phyloP scores from a whole-genome alignment of 2,888 invertebrate species.

The Scelioninae gen. 2 region DNA sequence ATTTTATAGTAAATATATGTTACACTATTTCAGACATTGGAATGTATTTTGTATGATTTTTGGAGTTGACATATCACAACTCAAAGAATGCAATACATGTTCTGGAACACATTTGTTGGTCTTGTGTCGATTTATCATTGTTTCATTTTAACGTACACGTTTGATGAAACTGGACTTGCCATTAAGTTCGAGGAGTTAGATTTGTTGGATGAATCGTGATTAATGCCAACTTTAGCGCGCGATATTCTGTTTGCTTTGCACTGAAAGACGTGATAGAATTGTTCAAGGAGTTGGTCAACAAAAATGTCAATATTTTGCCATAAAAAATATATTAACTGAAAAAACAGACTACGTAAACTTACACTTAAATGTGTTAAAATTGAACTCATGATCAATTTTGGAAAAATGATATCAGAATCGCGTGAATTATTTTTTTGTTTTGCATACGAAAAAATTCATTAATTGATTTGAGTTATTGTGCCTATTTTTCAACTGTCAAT shows the following conservation, averaged over 20 bases:
- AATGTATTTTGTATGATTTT: background rate
- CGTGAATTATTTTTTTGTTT: no score
- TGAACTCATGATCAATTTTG: no score
- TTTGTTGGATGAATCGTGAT: slow-evolving; percentile 10
- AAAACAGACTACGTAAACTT: no score
- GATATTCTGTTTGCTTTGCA: slow-evolving; percentile 1
- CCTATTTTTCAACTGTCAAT: no score
- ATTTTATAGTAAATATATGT: no score
- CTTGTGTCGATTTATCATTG: slow-evolving; percentile 2
- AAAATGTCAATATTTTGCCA: background rate
- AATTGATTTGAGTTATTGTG: no score
- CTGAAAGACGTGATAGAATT: background rate
- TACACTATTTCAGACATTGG: background rate
- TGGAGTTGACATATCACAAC: background rate
- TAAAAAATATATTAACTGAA: no score
- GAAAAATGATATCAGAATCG: no score
- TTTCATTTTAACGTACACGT: slow-evolving; percentile 4
- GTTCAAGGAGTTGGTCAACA: no score
- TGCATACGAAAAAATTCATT: no score
- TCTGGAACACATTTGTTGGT: background rate
- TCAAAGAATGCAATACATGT: slow-evolving; percentile 22
- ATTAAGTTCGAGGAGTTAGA: slow-evolving; percentile 13
- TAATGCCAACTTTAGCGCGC: slow-evolving; percentile 22
- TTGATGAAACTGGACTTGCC: slow-evolving; percentile 6
- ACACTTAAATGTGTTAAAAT: no score